Percentiles rank a stretch among this genome's conserved stretches.
phyloP scores from a whole-genome alignment of 1,140 invertebrate species.

The Drosophila ogumai region DNA sequence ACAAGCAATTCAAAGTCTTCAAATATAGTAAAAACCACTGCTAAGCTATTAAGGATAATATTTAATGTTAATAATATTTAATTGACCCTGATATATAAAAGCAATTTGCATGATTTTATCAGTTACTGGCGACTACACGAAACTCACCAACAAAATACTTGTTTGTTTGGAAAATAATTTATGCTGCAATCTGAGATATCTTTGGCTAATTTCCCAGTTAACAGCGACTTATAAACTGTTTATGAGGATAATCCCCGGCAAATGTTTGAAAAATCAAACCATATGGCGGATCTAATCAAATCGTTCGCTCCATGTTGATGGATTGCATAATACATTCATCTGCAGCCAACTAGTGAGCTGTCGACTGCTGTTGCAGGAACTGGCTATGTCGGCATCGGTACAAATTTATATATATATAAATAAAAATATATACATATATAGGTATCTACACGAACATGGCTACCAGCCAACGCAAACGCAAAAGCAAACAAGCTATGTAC shows the following conservation, averaged over 20 bases:
- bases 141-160: neutral
- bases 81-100: constrained; percentile 8
- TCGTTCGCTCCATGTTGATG: constrained; percentile 34
- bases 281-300: constrained; percentile 49
- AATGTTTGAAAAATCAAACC: constrained; percentile 33
- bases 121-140: neutral
- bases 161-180: constrained; percentile 6
- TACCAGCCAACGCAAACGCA: constrained; percentile 47
- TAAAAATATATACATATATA: constrained; percentile 1
- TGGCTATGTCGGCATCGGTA: constrained; percentile 13
- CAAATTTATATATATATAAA: constrained; percentile 12
- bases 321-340: constrained; percentile 50
- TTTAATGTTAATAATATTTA: constrained; percentile 8
- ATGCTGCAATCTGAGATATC: constrained; percentile 4
- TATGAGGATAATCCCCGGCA: constrained; percentile 28
- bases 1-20: neutral
- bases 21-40: constrained; percentile 6
- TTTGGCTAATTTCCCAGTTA: constrained; percentile 23
- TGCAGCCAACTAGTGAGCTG: constrained; percentile 30
- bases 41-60: neutral
- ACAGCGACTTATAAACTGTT: constrained; percentile 18
- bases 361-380: constrained; percentile 41
- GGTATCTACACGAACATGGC: constrained; percentile 38
- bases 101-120: constrained; percentile 3
- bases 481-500: constrained; percentile 25